Conservation (phyloP, 2,888 invertebrate species). For the Andrena minutula region DNA sequence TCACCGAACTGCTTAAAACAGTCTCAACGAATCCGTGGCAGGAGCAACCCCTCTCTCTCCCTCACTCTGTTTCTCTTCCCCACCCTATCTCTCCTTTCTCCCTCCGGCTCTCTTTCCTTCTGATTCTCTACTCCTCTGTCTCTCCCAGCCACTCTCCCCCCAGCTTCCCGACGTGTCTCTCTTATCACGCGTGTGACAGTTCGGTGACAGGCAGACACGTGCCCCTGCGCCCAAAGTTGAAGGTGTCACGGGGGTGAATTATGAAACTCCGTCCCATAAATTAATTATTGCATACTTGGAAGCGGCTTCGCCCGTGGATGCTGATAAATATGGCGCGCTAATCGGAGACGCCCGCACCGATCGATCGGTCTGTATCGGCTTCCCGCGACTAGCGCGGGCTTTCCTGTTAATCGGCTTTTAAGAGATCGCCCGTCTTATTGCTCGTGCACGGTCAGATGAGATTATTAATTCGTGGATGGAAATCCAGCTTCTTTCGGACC, state of each 20-base stretch:
- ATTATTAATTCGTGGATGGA: conserved; percentile 13
- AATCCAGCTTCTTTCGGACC: background rate
- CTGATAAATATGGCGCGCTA: conserved; percentile 29
- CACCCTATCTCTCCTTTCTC: background rate
- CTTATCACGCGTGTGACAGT: conserved; percentile 51
- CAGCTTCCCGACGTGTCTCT: background rate
- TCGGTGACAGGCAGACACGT: conserved; percentile 56
- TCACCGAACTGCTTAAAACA: conserved; percentile 67
- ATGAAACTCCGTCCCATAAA: conserved; percentile 60
- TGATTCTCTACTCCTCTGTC: too few species aligned
- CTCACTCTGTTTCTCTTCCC: background rate
- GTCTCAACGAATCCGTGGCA: conserved; percentile 62
- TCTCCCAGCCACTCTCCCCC: background rate
- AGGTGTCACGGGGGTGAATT: conserved; percentile 63
- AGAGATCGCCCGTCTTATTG: conserved; percentile 12
- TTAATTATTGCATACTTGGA: conserved; percentile 63
- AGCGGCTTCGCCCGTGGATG: conserved; percentile 29
- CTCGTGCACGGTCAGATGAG: background rate
- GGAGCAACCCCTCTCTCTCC: conserved; percentile 6
- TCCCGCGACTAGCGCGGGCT: background rate
- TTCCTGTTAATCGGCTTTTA: conserved; percentile 6
- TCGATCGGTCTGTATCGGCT: conserved; percentile 23
- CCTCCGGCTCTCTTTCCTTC: too few species aligned
- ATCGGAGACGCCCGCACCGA: conserved; percentile 12
- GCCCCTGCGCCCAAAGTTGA: conserved; percentile 64